Evolutionary conservation across 2,797 vertebrate species (phyloP).

Genomic region (Arnoldichthys spilopterus): DNA sequence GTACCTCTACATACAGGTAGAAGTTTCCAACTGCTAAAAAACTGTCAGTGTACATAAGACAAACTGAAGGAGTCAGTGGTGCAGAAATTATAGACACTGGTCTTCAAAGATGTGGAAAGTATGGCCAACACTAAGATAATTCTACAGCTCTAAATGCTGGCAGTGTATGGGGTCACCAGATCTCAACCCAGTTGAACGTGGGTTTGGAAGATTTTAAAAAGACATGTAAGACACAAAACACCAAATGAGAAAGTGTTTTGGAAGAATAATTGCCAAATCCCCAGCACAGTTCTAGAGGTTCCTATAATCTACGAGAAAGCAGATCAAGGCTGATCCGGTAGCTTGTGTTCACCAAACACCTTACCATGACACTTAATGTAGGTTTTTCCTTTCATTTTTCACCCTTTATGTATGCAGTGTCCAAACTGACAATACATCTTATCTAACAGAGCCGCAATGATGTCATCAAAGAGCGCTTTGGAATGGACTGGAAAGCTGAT

Average conservation of each 20-base stretch:
- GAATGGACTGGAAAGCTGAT: slow-evolving; percentile 93
- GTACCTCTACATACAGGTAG: slow-evolving; percentile 98
- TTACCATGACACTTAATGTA: too few species aligned
- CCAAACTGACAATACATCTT: neutral
- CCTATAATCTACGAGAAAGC: too few species aligned
- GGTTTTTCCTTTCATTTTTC: neutral
- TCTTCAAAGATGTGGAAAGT: neutral
- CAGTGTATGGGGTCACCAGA: too few species aligned
- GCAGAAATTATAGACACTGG: neutral
- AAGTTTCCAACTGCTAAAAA: neutral
- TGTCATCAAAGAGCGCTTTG: slow-evolving; percentile 95
- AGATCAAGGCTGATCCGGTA: too few species aligned
- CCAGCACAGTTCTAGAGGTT: too few species aligned
- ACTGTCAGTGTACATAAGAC: slow-evolving; percentile 1
- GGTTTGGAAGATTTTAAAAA: neutral
- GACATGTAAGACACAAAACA: too few species aligned
- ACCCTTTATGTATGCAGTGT: neutral
- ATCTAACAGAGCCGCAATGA: slow-evolving; percentile 92
- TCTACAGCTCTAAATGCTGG: too few species aligned
- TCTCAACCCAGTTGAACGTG: neutral
- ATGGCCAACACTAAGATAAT: neutral
- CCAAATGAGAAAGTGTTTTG: too few species aligned
- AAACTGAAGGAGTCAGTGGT: neutral
- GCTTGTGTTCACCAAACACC: too few species aligned
- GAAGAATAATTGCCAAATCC: too few species aligned